phyloP scores from a whole-genome alignment of 1,140 invertebrate species.

The Macrocentrus cingulum region DNA sequence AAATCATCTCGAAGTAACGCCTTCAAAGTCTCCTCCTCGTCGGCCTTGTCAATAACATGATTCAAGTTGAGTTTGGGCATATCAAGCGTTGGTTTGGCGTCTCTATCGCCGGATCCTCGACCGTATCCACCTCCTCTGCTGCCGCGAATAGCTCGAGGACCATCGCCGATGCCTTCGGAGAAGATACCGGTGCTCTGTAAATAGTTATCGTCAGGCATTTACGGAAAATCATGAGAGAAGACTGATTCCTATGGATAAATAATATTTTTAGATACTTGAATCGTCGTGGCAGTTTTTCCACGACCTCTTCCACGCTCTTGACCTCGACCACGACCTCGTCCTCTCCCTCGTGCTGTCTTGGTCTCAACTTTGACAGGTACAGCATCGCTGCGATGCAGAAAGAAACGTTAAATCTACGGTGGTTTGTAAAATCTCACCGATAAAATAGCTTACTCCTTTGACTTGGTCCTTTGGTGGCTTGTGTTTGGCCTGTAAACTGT shows the following conservation, averaged over 20 bases:
- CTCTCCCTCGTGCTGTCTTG: conserved; percentile 25
- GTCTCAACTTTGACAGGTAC: conserved; percentile 29
- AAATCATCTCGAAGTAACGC: conserved; percentile 48
- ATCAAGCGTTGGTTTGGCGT: conserved; percentile 32
- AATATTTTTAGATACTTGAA: conserved; percentile 40
- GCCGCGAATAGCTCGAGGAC: conserved; percentile 28
- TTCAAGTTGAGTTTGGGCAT: conserved; percentile 47
- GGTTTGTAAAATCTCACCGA: conserved; percentile 7
- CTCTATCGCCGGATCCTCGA: conserved; percentile 29
- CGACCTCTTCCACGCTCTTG: conserved; percentile 32
- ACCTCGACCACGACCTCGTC: conserved; percentile 34
- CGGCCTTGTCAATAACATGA: conserved; percentile 41
- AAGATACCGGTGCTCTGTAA: conserved; percentile 50
- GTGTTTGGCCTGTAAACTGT: conserved; percentile 51
- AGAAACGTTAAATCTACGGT: background rate
- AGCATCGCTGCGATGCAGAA: conserved; percentile 37
- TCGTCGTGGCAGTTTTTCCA: conserved; percentile 37
- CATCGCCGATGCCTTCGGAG: conserved; percentile 44
- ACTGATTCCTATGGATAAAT: background rate
- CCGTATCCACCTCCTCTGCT: conserved; percentile 22
- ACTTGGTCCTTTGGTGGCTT: conserved; percentile 51
- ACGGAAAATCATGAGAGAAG: background rate
- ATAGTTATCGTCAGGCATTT: background rate
- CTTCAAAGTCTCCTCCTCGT: conserved; percentile 48
- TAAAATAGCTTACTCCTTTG: conserved; percentile 44